Percentiles rank a stretch among this genome's conserved stretches.
Conservation (phyloP, 2,888 invertebrate species). For the Nineta flava region DNA sequence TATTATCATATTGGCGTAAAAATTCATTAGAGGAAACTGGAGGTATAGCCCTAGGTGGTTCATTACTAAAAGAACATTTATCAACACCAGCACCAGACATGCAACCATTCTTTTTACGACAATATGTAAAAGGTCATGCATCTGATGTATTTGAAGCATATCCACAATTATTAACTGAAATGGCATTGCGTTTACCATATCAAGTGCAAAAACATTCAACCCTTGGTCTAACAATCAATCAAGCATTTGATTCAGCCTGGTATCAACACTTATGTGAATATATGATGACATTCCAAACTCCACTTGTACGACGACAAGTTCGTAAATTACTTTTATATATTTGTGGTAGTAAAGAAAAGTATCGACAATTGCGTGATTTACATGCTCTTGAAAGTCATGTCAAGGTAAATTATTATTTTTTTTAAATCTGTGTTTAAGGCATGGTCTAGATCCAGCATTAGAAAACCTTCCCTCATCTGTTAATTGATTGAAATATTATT, state of each 20-base stretch:
- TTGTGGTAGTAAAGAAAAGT: slow-evolving; percentile 91
- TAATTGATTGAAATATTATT: too few relatives aligned
- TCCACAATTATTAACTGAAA: slow-evolving; percentile 87
- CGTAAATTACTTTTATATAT: slow-evolving; percentile 82
- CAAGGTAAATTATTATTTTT: slow-evolving; percentile 30
- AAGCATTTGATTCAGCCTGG: slow-evolving; percentile 47
- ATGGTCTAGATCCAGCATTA: neutral
- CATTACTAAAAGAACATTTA: slow-evolving; percentile 65
- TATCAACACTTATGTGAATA: slow-evolving; percentile 77
- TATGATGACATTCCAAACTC: slow-evolving; percentile 90
- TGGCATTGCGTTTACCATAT: slow-evolving; percentile 84
- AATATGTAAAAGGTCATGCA: slow-evolving; percentile 81
- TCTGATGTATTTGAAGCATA: slow-evolving; percentile 89
- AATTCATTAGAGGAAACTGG: slow-evolving; percentile 26
- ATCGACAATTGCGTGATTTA: slow-evolving; percentile 82
- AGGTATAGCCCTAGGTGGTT: slow-evolving; percentile 39
- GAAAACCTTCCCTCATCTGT: too few relatives aligned
- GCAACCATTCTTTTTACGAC: slow-evolving; percentile 86
- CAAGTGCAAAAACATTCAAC: slow-evolving; percentile 74
- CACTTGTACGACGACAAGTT: slow-evolving; percentile 73
- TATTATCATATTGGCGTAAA: slow-evolving; percentile 64
- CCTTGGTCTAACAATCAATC: slow-evolving; percentile 28
- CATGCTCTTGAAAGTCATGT: slow-evolving; percentile 85
- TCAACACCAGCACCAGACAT: slow-evolving; percentile 79
- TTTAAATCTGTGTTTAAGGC: neutral